Evolutionary conservation across 2,797 vertebrate genomes (phyloP).

Genomic region (Lophius americanus): DNA sequence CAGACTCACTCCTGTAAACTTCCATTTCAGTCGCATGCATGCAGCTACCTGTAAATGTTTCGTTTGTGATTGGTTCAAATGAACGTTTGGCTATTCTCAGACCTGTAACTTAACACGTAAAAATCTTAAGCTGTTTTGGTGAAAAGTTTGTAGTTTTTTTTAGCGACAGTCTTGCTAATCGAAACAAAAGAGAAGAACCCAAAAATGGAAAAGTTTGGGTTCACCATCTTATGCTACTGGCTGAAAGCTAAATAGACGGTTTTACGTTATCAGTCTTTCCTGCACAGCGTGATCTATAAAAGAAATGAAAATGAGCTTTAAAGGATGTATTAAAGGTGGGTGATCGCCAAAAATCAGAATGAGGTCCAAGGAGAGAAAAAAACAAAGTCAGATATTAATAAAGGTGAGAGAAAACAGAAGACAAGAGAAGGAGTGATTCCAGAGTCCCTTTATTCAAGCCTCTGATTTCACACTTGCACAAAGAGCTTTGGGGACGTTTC

Average conservation of each 20-base stretch:
- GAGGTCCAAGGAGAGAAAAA: constrained; percentile 73
- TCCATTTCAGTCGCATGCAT: too few species aligned
- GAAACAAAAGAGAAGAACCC: background rate
- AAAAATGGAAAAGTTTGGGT: background rate
- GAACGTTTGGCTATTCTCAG: background rate
- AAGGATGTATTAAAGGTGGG: constrained; percentile 36
- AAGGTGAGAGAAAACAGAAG: constrained; percentile 83
- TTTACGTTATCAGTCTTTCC: constrained; percentile 7
- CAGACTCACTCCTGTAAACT: too few species aligned
- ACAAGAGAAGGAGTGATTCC: constrained; percentile 80
- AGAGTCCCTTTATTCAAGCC: constrained; percentile 77
- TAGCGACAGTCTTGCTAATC: too few species aligned
- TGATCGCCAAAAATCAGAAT: constrained; percentile 47
- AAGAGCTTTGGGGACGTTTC: constrained; percentile 95
- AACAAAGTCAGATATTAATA: constrained; percentile 76
- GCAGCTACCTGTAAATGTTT: background rate
- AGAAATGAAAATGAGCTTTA: constrained; percentile 33
- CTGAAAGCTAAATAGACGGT: constrained; percentile 34
- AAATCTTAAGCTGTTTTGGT: background rate
- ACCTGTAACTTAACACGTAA: background rate
- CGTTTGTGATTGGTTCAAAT: background rate
- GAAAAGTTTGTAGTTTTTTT: background rate
- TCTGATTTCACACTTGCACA: constrained; percentile 98
- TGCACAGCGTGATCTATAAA: constrained; percentile 44
- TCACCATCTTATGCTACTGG: too few species aligned